Evolutionary conservation across 2,113 vertebrate species (phyloP).

Genomic region (Pterocles gutturalis): DNA sequence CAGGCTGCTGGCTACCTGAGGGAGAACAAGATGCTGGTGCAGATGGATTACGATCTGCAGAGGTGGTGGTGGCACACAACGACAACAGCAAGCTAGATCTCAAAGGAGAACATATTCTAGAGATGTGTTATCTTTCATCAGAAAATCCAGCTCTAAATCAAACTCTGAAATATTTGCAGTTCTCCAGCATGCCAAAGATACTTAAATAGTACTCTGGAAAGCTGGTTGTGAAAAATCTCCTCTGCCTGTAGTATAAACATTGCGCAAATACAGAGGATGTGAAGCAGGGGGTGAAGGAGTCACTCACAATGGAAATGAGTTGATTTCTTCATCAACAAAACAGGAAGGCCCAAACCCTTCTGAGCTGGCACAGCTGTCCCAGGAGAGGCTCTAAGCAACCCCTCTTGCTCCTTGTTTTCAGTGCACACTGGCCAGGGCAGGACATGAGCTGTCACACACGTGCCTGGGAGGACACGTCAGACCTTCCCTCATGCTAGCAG

Average conservation of each 20-base stretch:
- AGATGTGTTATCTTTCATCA: not conserved
- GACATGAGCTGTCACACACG: accelerated
- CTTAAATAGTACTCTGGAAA: not conserved
- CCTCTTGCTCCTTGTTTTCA: not conserved
- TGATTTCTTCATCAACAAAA: not conserved
- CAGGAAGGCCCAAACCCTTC: not conserved
- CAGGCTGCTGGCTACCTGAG: not conserved
- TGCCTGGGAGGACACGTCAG: not conserved
- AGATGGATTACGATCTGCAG: not conserved
- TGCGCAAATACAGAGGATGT: not conserved
- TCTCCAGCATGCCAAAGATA: not conserved
- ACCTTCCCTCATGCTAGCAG: not conserved
- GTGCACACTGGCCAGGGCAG: accelerated
- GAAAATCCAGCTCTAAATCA: not conserved
- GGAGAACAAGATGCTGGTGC: not conserved
- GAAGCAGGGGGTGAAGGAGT: not conserved
- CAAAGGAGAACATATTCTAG: not conserved
- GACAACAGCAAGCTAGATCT: not conserved
- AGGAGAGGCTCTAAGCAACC: not conserved
- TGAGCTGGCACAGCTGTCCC: not conserved
- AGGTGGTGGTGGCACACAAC: not conserved
- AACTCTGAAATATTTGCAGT: not conserved
- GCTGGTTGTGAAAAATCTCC: not conserved
- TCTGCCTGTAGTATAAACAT: not conserved
- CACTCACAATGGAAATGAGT: not conserved